A percentile compares a stretch with the other conserved stretches of the same genome.
phyloP scores from a whole-genome alignment of 2,113 vertebrate species.

The Balaeniceps rex region DNA sequence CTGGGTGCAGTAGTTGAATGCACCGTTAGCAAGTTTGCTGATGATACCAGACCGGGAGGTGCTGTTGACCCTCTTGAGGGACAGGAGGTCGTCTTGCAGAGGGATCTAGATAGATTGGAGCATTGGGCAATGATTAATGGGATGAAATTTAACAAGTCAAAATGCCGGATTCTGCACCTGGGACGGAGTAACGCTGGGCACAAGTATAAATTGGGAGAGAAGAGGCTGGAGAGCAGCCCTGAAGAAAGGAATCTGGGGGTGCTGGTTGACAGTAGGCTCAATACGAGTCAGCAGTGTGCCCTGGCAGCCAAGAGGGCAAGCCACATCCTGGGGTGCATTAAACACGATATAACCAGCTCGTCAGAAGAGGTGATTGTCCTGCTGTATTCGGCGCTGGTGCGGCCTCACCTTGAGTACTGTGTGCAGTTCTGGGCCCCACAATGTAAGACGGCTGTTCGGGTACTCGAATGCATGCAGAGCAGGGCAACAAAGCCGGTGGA shows the following conservation, averaged over 20 bases:
- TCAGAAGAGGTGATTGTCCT: too few relatives aligned
- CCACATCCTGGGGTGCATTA: background rate
- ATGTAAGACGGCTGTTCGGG: background rate
- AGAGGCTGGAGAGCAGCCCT: background rate
- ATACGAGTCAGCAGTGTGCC: background rate
- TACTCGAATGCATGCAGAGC: background rate
- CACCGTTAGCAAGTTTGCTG: background rate
- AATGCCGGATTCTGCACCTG: background rate
- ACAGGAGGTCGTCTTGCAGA: background rate
- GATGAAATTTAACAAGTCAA: background rate
- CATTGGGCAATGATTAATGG: background rate
- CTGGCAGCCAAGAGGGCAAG: background rate
- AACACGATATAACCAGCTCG: background rate
- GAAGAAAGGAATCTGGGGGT: background rate
- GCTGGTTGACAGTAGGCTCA: background rate
- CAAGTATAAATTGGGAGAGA: background rate
- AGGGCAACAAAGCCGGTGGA: background rate
- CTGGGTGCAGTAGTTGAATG: background rate
- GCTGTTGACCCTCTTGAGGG: background rate
- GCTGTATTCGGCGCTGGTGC: background rate
- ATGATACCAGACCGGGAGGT: background rate
- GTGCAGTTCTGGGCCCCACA: background rate
- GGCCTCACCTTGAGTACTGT: background rate
- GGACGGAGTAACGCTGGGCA: background rate
- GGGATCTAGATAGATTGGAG: background rate